A percentile compares a stretch with the other conserved stretches of the same genome.
These are phyloP conservation scores for Hirtodrosophila confusa DNA, from an alignment of 2,888 invertebrate genomes.

Conservation along the genomic window DNA sequence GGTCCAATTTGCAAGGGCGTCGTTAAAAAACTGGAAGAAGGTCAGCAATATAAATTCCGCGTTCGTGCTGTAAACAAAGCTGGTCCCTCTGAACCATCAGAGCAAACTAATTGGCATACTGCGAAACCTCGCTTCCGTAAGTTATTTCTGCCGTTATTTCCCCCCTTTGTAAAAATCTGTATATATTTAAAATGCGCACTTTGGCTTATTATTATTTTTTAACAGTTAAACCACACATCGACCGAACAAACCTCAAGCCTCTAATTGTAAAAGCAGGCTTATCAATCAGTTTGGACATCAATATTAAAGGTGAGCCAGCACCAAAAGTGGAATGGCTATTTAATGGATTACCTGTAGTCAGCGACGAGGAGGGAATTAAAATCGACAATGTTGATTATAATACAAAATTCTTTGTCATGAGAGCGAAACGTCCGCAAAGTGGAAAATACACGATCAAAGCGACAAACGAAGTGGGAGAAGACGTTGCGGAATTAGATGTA, in stretches of 20 bases:
- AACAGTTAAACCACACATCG: conserved; percentile 96
- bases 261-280: conserved; percentile 94
- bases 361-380: conserved; percentile 86
- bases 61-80: conserved; percentile 98
- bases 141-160: conserved; percentile 81
- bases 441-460: conserved; percentile 96
- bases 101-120: conserved; percentile 95
- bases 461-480: conserved; percentile 96
- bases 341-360: conserved; percentile 88
- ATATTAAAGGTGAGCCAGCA: conserved; percentile 96
- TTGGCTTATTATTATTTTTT: background rate
- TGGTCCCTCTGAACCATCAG: conserved; percentile 95
- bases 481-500: conserved; percentile 95
- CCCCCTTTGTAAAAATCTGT: background rate
- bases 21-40: conserved; percentile 95
- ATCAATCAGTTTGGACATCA: conserved; percentile 93
- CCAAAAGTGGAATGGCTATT: conserved; percentile 96
- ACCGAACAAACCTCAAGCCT: conserved; percentile 94
- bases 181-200: background rate
- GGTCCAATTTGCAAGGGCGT: conserved; percentile 94
- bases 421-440: conserved; percentile 91
- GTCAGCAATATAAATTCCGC: conserved; percentile 97
- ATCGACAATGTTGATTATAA: conserved; percentile 95
- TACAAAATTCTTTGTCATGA: conserved; percentile 94
- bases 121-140: conserved; percentile 94